Conservation (phyloP, 2,797 vertebrate genomes). For the Gymnopithys bicolor region DNA sequence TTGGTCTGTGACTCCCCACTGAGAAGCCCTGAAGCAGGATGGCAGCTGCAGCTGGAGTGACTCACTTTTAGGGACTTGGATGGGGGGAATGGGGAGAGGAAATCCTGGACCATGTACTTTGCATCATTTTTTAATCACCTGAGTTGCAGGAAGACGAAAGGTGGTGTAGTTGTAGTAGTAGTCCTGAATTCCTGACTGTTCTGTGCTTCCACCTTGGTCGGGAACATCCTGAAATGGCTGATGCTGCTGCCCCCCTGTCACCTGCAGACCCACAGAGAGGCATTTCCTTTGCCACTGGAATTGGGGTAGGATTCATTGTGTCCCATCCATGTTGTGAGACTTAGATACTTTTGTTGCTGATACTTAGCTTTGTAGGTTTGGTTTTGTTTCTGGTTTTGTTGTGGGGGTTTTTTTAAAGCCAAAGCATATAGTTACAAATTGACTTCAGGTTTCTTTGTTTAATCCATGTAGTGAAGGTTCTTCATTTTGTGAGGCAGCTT, state of each 20-base stretch:
- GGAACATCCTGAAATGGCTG: constrained; percentile 18
- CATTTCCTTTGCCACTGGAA: constrained; percentile 40
- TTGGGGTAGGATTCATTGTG: constrained; percentile 8
- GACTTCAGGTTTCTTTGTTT: constrained; percentile 26
- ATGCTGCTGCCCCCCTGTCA: not conserved
- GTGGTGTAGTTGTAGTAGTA: not conserved
- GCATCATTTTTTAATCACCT: constrained; percentile 53
- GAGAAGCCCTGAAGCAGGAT: constrained; percentile 47
- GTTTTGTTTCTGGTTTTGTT: constrained; percentile 9
- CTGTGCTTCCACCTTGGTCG: constrained; percentile 47
- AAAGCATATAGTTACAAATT: constrained; percentile 12
- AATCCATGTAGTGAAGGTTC: not conserved
- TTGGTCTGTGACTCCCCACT: constrained; percentile 61
- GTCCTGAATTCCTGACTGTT: constrained; percentile 24
- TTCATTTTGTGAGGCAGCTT: constrained; percentile 44
- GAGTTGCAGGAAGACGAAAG: constrained; percentile 41
- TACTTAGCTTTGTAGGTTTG: constrained; percentile 48
- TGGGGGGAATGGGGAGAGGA: constrained; percentile 40
- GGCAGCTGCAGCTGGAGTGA: constrained; percentile 62
- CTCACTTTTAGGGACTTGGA: constrained; percentile 35
- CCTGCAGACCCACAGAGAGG: not conserved
- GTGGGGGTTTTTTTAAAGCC: constrained; percentile 43
- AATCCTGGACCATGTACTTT: constrained; percentile 24
- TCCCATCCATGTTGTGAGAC: constrained; percentile 60
- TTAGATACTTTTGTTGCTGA: constrained; percentile 33